phyloP scores from a whole-genome alignment of 53 echinoderm and acorn worm species.

The Astropecten irregularis region DNA sequence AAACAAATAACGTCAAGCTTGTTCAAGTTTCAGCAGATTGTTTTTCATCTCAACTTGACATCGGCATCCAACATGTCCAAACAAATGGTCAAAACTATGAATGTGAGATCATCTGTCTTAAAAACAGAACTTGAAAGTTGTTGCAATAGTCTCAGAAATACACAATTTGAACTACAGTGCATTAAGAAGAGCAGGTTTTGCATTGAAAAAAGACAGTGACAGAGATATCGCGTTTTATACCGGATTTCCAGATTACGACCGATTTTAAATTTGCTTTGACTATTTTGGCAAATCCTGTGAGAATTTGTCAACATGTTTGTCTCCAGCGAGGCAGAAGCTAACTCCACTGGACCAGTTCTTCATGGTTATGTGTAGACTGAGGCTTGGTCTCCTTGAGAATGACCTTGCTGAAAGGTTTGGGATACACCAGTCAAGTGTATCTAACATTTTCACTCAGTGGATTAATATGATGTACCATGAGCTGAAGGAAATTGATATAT shows the following conservation, averaged over 20 bases:
- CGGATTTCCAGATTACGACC: not conserved
- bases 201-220: not conserved
- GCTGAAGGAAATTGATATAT: slow-evolving; percentile 12
- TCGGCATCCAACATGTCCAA: not conserved
- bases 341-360: not conserved
- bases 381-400: slow-evolving; percentile 12
- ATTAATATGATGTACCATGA: not conserved
- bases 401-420: slow-evolving; percentile 7
- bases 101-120: not conserved
- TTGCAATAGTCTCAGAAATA: not conserved
- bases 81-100: not conserved
- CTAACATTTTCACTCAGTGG: not conserved
- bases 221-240: not conserved
- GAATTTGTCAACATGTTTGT: not conserved
- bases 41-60: not conserved
- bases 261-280: slow-evolving; percentile 1
- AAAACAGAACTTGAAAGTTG: not conserved
- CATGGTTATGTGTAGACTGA: slow-evolving; percentile 8
- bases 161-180: not conserved
- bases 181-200: not conserved
- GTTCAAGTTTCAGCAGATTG: not conserved
- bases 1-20: not conserved
- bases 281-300: too few relatives aligned
- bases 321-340: not conserved
- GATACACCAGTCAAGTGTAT: not conserved